Conservation (phyloP, 2,113 vertebrate genomes). For the Coptodon bakossiorum region DNA sequence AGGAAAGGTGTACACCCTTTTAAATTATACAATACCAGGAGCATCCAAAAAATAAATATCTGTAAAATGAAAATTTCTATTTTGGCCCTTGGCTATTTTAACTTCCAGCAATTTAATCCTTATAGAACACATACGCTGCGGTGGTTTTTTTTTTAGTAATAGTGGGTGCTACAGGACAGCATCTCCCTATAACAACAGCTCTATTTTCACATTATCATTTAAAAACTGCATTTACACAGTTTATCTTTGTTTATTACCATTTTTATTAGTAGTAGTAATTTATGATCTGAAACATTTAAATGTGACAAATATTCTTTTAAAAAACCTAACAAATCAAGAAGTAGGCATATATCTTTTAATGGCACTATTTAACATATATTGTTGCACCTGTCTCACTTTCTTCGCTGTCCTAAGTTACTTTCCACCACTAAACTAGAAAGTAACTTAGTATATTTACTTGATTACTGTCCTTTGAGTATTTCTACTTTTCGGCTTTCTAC, state of each 20-base stretch:
- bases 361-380: not conserved
- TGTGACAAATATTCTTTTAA: rapidly evolving
- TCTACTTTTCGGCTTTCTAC: not conserved
- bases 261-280: not conserved
- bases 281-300: not conserved
- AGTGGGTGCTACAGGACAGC: not conserved
- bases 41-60: not conserved
- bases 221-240: not conserved
- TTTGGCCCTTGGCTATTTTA: not conserved
- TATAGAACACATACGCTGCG: not conserved
- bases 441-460: not conserved
- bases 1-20: not conserved
- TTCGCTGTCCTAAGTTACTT: not conserved
- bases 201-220: not conserved
- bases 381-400: not conserved
- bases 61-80: not conserved
- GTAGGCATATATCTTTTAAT: not conserved
- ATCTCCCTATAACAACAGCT: not conserved
- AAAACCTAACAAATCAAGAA: not conserved
- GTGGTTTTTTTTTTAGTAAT: not conserved
- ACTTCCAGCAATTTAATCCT: not conserved
- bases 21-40: not conserved
- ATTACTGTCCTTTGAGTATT: not conserved
- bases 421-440: not conserved
- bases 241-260: not conserved